Base-by-base conservation (phyloP, 2,797 vertebrate species). In the Selene dorsalis region DNA sequence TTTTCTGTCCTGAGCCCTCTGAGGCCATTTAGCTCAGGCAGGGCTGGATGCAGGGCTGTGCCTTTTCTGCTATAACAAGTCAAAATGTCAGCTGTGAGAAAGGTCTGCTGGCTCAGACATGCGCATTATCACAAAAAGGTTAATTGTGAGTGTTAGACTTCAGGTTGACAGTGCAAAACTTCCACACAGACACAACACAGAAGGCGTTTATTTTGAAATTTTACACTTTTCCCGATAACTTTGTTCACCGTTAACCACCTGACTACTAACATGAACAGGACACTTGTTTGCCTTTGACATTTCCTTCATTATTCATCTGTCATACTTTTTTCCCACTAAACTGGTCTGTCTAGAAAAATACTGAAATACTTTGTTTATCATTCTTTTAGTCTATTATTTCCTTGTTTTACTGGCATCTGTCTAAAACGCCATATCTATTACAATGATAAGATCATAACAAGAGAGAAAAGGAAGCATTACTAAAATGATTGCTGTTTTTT, bases 11-110 rank as follows among this genome's bases (percentile, higher is more conserved):
- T 55, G 39, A 64, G 52, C 64, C 55, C 4, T 57, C 28, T 3
- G 2, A 6, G 69, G 72, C 53, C n/a, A 72, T 78, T 80, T 22
- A 66, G 57, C 38, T 85, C 38, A 66, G 17, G 12, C 18, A 64
- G 39, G 32, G 32, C 39, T 41, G 39, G 38, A 39, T 39, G 38
- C 38, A 56, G 30, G 32, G 32, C 16, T 45, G 16, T 45, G 43
- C 43, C 11, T 18, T 45, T 18, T 45, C 43, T 45, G 17, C 41
- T 43, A 17, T 5, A 16, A 43, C 4, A 16, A 50, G 12, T 56
- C 16, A 9, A 56, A 56, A 56, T 30, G 55, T 56, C 55, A 30
- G 26, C 53, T 55, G 22, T 55, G 24, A 28, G 16, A 55, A 28
- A 28, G 26, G 12, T 6, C 6, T 1, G 28, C 14, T 28, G 53